These are phyloP conservation scores for Celastrina argiolus DNA, from an alignment of 2,888 invertebrate genomes.

Conservation along the genomic window DNA sequence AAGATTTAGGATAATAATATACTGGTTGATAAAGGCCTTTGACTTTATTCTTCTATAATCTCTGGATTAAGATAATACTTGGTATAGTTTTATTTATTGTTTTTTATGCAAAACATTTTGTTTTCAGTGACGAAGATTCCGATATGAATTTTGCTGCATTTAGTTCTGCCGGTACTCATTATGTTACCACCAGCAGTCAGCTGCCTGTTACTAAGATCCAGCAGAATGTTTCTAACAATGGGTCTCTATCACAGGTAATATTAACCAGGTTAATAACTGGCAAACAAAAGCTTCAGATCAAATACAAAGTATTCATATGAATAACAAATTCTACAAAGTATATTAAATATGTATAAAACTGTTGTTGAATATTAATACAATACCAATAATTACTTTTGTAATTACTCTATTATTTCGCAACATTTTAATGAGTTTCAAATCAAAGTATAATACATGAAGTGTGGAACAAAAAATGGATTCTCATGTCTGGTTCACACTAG, in stretches of 20 bases:
- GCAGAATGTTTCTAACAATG: constrained; percentile 80
- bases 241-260: constrained; percentile 75
- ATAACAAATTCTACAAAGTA: background rate
- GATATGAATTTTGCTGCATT: constrained; percentile 89
- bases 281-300: background rate
- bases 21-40: too few species aligned
- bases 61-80: too few species aligned
- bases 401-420: background rate
- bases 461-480: background rate
- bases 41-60: too few species aligned
- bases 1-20: too few species aligned
- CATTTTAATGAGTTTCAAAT: background rate
- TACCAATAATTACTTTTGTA: background rate
- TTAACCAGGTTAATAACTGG: background rate
- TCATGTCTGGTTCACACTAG: background rate
- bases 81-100: background rate
- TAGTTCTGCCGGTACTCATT: constrained; percentile 72
- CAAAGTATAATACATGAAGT: background rate
- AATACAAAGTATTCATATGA: background rate
- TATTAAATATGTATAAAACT: background rate
- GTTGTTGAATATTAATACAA: background rate
- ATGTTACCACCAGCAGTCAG: constrained; percentile 67
- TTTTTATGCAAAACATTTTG: constrained; percentile 20
- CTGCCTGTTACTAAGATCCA: constrained; percentile 83
- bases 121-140: constrained; percentile 60